phyloP scores from a whole-genome alignment of 2,797 vertebrate species.

The Pagetopsis macropterus region DNA sequence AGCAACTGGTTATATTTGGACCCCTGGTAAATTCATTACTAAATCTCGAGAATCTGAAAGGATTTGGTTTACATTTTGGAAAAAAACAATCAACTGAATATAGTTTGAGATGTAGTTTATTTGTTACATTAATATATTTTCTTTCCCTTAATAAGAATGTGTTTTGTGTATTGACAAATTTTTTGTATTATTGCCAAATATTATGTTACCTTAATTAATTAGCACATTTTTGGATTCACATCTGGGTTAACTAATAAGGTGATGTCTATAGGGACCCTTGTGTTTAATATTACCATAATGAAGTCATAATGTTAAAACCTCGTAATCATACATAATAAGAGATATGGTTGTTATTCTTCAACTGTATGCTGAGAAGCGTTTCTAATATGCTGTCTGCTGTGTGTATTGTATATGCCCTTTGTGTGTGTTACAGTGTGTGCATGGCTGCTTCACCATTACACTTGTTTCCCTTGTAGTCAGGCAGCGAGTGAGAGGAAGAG shows the following conservation, averaged over 20 bases:
- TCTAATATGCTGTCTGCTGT: neutral
- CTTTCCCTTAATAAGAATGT: neutral
- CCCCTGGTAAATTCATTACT: too few relatives aligned
- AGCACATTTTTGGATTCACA: neutral
- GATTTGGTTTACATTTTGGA: neutral
- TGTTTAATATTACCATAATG: neutral
- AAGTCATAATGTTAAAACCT: neutral
- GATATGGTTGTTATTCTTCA: neutral
- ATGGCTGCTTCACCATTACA: neutral
- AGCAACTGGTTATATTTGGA: neutral
- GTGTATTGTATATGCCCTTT: neutral
- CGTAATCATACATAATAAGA: too few relatives aligned
- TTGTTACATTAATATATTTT: too few relatives aligned
- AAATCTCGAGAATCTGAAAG: neutral
- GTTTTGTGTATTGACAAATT: too few relatives aligned
- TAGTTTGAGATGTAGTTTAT: neutral
- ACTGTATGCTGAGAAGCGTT: neutral
- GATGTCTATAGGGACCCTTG: neutral
- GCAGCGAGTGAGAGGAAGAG: constrained; percentile 13
- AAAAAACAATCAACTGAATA: neutral
- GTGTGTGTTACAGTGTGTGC: neutral
- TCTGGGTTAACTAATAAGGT: neutral
- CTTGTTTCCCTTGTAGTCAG: constrained; percentile 20
- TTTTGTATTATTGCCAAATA: neutral
- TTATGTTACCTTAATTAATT: neutral